phyloP scores from a whole-genome alignment of 2,888 invertebrate genomes.

The Tenthredo mesomela region DNA sequence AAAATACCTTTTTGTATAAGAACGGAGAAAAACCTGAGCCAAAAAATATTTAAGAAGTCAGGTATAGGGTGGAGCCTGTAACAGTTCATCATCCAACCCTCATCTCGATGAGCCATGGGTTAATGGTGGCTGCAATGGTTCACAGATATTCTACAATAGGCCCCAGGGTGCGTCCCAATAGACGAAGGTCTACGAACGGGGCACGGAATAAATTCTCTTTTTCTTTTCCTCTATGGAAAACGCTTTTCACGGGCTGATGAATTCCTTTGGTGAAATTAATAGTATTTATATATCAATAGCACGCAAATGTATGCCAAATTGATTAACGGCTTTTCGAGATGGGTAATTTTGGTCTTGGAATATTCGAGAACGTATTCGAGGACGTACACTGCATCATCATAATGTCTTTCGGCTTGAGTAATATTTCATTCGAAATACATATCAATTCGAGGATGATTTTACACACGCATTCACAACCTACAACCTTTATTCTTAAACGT shows the following conservation, averaged over 20 bases:
- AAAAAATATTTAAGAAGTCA: constrained; percentile 41
- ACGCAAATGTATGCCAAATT: constrained; percentile 48
- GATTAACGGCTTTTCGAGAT: constrained; percentile 32
- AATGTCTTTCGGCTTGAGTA: neutral
- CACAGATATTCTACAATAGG: constrained; percentile 66
- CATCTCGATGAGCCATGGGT: constrained; percentile 62
- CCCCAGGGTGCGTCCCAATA: constrained; percentile 70
- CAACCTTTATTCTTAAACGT: neutral
- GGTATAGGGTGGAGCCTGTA: constrained; percentile 66
- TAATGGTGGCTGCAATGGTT: constrained; percentile 63
- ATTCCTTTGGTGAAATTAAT: constrained; percentile 75
- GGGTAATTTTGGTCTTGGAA: constrained; percentile 16
- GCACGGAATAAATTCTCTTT: constrained; percentile 55
- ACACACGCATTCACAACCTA: constrained; percentile 2
- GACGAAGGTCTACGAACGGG: constrained; percentile 62
- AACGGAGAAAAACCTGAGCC: constrained; percentile 5
- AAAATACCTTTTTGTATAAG: constrained; percentile 22
- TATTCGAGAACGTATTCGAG: neutral
- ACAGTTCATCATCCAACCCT: constrained; percentile 58
- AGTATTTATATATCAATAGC: constrained; percentile 71
- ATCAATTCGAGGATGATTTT: constrained; percentile 28
- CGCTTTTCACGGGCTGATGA: constrained; percentile 73
- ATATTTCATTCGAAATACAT: constrained; percentile 34
- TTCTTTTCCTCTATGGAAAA: constrained; percentile 55
- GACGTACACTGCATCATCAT: neutral